Conservation (phyloP, 2,113 vertebrate species). For the Caloenas nicobarica region DNA sequence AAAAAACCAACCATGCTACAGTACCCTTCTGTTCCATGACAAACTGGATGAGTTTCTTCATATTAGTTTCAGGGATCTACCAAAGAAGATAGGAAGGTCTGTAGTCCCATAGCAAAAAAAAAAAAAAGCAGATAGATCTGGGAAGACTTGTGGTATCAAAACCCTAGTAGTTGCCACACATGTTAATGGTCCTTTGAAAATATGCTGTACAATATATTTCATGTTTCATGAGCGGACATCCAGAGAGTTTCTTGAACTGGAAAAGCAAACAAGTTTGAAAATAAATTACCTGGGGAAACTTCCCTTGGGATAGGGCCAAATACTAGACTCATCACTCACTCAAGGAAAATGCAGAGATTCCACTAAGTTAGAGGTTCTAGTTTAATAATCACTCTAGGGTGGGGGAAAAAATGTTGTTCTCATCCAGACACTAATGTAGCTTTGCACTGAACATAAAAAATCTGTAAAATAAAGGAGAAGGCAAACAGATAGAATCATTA, state of each 20-base stretch:
- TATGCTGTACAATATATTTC: background rate
- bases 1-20: background rate
- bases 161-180: background rate
- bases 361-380: background rate
- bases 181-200: background rate
- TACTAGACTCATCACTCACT: background rate
- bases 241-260: background rate
- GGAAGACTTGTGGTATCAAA: background rate
- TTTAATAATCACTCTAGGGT: background rate
- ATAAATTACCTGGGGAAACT: background rate
- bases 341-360: background rate
- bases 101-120: background rate
- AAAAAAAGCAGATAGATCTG: background rate
- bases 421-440: background rate
- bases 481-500: background rate
- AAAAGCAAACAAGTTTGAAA: background rate
- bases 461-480: background rate
- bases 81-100: background rate
- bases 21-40: background rate
- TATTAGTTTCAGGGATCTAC: background rate
- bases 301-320: background rate
- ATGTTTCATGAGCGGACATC: background rate
- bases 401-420: background rate
- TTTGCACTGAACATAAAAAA: background rate
- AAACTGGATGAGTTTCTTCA: background rate